phyloP scores from a whole-genome alignment of 2,888 invertebrate genomes.

The Nipponacmea schrenckii region DNA sequence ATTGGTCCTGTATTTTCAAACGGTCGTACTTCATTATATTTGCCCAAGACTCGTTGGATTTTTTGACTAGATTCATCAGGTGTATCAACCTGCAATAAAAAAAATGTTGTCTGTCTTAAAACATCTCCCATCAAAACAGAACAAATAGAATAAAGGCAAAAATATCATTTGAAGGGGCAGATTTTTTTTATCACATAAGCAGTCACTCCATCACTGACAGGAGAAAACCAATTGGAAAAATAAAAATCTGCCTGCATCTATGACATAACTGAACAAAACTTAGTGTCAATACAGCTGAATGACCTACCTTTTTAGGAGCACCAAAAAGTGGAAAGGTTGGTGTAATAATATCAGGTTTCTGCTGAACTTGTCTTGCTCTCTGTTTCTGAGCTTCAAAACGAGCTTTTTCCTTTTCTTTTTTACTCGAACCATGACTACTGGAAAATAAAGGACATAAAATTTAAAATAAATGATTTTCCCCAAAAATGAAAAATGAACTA shows the following conservation, averaged over 20 bases:
- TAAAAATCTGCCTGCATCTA: no score
- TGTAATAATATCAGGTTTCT: not conserved
- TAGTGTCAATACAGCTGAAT: no score
- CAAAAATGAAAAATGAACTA: no score
- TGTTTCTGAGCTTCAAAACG: not conserved
- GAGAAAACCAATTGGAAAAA: no score
- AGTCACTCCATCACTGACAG: no score
- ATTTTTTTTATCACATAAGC: no score
- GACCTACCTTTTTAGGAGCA: not conserved
- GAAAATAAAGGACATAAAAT: not conserved
- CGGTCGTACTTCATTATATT: not conserved
- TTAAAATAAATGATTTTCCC: not conserved
- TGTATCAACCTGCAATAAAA: not conserved
- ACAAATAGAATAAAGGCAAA: no score
- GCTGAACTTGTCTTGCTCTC: not conserved
- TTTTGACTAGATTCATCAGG: constrained; percentile 3
- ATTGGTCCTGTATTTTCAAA: not conserved
- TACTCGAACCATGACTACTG: constrained; percentile 7
- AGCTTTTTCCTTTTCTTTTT: constrained; percentile 7
- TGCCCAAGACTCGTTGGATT: not conserved
- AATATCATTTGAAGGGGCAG: no score
- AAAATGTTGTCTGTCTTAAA: no score
- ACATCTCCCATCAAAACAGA: no score
- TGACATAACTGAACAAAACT: no score
- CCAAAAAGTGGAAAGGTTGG: not conserved